Base-by-base conservation (phyloP, 1,140 invertebrate species). In the Akabosia matsudoensis region DNA sequence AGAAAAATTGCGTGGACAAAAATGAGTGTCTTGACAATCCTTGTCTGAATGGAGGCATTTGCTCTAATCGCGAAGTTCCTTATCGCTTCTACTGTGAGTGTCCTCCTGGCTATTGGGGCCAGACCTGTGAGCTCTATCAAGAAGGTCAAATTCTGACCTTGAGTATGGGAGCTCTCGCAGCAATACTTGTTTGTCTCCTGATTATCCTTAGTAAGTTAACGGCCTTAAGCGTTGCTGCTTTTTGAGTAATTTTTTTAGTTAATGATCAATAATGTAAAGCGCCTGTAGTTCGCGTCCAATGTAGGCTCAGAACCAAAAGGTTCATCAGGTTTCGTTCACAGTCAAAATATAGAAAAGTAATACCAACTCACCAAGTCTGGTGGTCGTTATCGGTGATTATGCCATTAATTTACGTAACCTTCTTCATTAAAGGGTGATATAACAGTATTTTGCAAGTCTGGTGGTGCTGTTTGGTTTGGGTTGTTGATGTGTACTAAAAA, bases 1-100 rank as follows among this genome's bases (percentile, higher is more conserved):
- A 91, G 78, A 94, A 95, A 86, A 91, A 92, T 82, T 97, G 95
- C 85, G 92, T 91, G 85, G 95, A 97, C 87, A 94, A 94, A 85
- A 94, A 97, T 86, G 95, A 97, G 84, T 97, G 95, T 85, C 89
- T 95, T 82, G 93, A 95, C 84, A 89, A 92, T 84, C 95, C 95
- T 77, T 97, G 95, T 84, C 88, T 94, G 78, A 96, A 97, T 85
- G 94, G 93, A 61, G 94, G 93, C 74, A 90, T 90, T 70, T 96
- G 94, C 84, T 90, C 93, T 81, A 96, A 96, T 86, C 90, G 94
- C 82, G 93, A 96, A 85, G 93, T 93, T 75, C 88, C 90, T 77
- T 89, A 92, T 77, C 89, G 92, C 54, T 93, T 93, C 83, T 90
- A 89, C 80, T 96, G 92, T 85, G 90, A 91, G 67, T 72, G 70